Conservation (phyloP, 2,113 vertebrate species). For the Sakesphorus luctuosus region DNA sequence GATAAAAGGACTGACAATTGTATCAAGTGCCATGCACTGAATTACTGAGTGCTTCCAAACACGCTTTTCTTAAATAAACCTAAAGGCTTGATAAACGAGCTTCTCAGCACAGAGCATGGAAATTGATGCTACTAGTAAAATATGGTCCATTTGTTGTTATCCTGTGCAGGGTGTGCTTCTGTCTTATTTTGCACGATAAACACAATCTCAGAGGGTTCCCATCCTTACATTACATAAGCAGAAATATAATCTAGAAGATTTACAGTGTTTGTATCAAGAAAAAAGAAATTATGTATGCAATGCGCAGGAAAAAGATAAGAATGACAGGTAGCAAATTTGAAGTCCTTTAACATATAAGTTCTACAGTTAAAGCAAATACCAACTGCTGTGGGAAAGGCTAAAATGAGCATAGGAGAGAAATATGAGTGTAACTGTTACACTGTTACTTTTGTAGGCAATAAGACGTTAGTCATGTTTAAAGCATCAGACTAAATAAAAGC, state of each 20-base stretch:
- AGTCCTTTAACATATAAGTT: neutral
- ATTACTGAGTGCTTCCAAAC: constrained; percentile 16
- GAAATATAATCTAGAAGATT: neutral
- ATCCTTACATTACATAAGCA: neutral
- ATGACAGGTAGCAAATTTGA: neutral
- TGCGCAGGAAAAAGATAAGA: neutral
- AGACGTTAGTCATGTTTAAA: neutral
- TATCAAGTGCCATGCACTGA: neutral
- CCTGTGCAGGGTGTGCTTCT: neutral
- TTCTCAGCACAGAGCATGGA: neutral
- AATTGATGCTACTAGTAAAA: neutral
- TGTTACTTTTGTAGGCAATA: neutral
- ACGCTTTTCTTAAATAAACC: neutral
- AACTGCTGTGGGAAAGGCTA: neutral
- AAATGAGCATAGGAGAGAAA: neutral
- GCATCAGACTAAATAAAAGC: neutral
- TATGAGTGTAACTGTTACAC: neutral
- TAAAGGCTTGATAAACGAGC: neutral
- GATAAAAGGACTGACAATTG: neutral
- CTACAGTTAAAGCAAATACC: neutral
- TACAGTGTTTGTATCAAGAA: neutral
- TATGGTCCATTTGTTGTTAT: neutral
- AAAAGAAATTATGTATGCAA: neutral
- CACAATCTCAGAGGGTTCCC: neutral
- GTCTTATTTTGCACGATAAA: neutral